These are phyloP conservation scores for Teleopsis dalmanni DNA, from an alignment of 1,140 invertebrate species.

Conservation along the genomic window DNA sequence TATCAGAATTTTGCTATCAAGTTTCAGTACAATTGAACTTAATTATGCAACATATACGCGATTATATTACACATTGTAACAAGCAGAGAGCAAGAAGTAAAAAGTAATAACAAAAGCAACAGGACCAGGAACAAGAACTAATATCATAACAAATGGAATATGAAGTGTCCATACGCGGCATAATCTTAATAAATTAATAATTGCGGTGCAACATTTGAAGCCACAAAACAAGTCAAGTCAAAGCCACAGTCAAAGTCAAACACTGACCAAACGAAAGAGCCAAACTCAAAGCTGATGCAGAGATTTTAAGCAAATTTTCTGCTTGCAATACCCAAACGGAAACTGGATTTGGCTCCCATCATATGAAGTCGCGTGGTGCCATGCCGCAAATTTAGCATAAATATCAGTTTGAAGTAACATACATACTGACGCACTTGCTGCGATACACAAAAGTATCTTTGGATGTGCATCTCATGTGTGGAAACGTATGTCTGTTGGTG, in stretches of 20 bases:
- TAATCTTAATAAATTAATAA: conserved; percentile 13
- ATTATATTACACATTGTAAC: too few species aligned
- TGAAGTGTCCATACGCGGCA: conserved; percentile 3
- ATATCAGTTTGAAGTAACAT: too few species aligned
- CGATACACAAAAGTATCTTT: too few species aligned
- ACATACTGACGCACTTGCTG: too few species aligned
- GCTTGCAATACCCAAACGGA: background rate
- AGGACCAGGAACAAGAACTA: conserved; percentile 1
- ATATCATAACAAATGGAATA: background rate
- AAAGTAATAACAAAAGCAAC: background rate
- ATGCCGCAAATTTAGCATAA: background rate
- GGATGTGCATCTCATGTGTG: too few species aligned
- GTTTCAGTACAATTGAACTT: conserved; percentile 13
- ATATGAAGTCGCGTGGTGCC: conserved; percentile 7
- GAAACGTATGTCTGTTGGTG: background rate
- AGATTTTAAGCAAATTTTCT: conserved; percentile 9
- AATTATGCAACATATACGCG: conserved; percentile 13
- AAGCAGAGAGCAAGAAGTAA: too few species aligned
- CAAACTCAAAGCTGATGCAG: background rate
- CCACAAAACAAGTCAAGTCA: background rate
- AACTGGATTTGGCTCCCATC: conserved; percentile 13
- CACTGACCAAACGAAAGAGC: background rate
- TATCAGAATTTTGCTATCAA: conserved; percentile 6
- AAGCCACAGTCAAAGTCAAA: conserved; percentile 1
- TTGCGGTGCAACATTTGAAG: background rate